A percentile compares a stretch with the other conserved stretches of the same genome.
phyloP scores from a whole-genome alignment of 2,888 invertebrate genomes.

The Azorinus chamasolen region DNA sequence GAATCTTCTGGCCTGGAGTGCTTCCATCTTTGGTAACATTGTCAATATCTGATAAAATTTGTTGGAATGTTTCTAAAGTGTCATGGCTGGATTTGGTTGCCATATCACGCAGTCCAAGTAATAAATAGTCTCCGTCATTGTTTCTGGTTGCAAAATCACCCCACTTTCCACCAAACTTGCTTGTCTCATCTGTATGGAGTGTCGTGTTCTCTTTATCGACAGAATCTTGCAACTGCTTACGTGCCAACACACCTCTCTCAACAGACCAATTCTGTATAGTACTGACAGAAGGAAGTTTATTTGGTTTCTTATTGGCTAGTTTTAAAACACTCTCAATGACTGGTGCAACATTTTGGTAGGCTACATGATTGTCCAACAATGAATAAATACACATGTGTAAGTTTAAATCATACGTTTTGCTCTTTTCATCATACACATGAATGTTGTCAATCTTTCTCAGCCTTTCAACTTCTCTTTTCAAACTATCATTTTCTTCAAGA shows the following conservation, averaged over 20 bases:
- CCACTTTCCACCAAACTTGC: slow-evolving; percentile 28
- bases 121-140: slow-evolving; percentile 8
- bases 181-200: slow-evolving; percentile 29
- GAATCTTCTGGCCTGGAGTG: too few species aligned
- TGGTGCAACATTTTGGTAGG: too few species aligned
- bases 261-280: slow-evolving; percentile 32
- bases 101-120: slow-evolving; percentile 26
- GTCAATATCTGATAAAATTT: too few species aligned
- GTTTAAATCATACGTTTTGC: too few species aligned
- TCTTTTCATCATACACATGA: too few species aligned
- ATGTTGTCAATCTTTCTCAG: too few species aligned
- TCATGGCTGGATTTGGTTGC: slow-evolving; percentile 23
- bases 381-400: too few species aligned
- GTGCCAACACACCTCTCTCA: slow-evolving; percentile 15
- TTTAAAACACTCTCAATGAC: too few species aligned
- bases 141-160: slow-evolving; percentile 28
- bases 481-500: too few species aligned
- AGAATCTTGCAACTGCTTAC: slow-evolving; percentile 18
- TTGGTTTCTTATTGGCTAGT: neutral
- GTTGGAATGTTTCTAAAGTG: neutral
- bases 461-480: too few species aligned
- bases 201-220: slow-evolving; percentile 19
- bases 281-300: slow-evolving; percentile 18
- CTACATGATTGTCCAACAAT: too few species aligned
- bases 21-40: too few species aligned